Base-by-base conservation (phyloP, 2,797 vertebrate genomes). In the Hyperoplus immaculatus region DNA sequence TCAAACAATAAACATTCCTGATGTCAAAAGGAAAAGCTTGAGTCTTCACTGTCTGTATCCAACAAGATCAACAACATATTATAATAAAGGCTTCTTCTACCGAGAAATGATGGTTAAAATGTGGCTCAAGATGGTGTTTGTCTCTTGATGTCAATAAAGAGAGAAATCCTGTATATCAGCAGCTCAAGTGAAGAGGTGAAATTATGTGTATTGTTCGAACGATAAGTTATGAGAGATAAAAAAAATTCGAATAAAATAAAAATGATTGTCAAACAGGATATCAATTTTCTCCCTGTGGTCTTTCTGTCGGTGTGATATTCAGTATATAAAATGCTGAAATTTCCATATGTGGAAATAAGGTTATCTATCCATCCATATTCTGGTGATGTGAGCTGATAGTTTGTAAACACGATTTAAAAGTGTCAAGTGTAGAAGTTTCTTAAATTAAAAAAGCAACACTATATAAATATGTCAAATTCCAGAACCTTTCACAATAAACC, bases 1-100 rank as follows among this genome's bases (percentile, higher is more conserved):
- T 72, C 7, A 16, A 82, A 63, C 39, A 86, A 87, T 86, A 82
- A 90, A 88, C 62, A 72, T 78, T 78, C 42, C 51, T 77, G 56
- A 5, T 83, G 71, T 83, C 36, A 53, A 67, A 71, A 21, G 4
- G 29, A 59, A 10, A 64, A 66, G 29, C 14, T 13, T 29, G 29
- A 29, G n/a, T 5, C 0, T 46, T 3, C n/a, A 8, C 15, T 0
- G 42, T 81, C 50, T 72, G 62, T 0, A 5, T 76, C 57, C 14
- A 45, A 58, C 29, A 62, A 38, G 2, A 70, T 58, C 42, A 43
- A 6, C 4, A 12, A 80, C 38, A 29, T 62, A 29, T 29, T 3
- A 29, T 29, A 29, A 29, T 29, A 29, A 29, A 29, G 29, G 29
- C 29, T 29, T 29, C 29, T 29, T 29, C 29, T 29, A 29, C 29